Conservation (phyloP, 2,888 invertebrate species). For the Agapostemon virescens region DNA sequence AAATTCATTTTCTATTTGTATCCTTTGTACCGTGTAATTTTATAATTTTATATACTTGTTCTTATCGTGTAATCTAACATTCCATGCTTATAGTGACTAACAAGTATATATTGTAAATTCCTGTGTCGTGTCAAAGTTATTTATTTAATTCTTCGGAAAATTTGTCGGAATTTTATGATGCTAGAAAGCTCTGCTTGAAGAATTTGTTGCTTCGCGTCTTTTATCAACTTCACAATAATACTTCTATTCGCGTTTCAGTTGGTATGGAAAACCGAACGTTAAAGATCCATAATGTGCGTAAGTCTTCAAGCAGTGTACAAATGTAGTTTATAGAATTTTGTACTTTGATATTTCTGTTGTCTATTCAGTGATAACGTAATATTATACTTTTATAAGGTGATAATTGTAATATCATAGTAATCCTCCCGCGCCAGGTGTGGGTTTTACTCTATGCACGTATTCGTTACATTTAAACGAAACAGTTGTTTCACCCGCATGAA, state of each 20-base stretch:
- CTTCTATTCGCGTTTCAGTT: constrained; percentile 14
- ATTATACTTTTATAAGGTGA: constrained; percentile 53
- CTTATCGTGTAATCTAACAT: constrained; percentile 69
- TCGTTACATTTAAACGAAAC: constrained; percentile 40
- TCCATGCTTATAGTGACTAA: constrained; percentile 72
- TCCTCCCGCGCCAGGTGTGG: constrained; percentile 29
- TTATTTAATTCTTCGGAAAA: constrained; percentile 63
- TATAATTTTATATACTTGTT: constrained; percentile 53
- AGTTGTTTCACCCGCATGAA: constrained; percentile 50
- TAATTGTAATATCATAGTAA: constrained; percentile 37
- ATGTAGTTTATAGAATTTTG: constrained; percentile 73
- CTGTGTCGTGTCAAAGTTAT: constrained; percentile 64
- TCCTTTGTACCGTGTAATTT: constrained; percentile 51
- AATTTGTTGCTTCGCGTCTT: constrained; percentile 13
- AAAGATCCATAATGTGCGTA: constrained; percentile 28
- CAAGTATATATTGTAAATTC: constrained; percentile 64
- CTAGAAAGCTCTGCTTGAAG: constrained; percentile 65
- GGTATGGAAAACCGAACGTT: constrained; percentile 39
- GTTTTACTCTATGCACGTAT: constrained; percentile 40
- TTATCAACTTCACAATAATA: constrained; percentile 3
- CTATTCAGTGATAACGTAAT: constrained; percentile 57
- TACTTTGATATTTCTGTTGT: constrained; percentile 68
- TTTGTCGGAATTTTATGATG: constrained; percentile 57
- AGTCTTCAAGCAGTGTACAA: constrained; percentile 73
- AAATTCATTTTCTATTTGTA: constrained; percentile 54